Evolutionary conservation across 2,888 invertebrate genomes (phyloP).

Genomic region (Mythimna ferrago): DNA sequence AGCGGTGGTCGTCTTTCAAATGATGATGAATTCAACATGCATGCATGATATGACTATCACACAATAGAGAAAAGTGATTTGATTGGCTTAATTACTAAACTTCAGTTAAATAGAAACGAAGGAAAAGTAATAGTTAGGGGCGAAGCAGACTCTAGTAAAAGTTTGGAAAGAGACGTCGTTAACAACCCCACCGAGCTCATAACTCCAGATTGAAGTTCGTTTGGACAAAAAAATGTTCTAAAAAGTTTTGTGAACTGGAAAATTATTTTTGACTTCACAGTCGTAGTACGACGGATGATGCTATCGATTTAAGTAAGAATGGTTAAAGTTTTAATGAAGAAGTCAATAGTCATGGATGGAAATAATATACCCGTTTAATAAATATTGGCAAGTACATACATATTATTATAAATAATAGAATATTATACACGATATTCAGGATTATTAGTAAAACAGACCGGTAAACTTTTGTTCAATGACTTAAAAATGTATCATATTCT

Average conservation of each 20-base stretch:
- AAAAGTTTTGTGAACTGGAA: conserved; percentile 33
- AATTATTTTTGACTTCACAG: conserved; percentile 23
- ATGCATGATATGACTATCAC: too few species aligned
- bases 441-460: too few species aligned
- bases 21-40: too few species aligned
- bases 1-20: too few species aligned
- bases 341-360: background rate
- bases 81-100: conserved; percentile 33
- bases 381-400: too few species aligned
- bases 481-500: too few species aligned
- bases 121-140: conserved; percentile 25
- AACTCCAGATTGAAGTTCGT: conserved; percentile 30
- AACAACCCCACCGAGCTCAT: conserved; percentile 25
- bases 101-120: conserved; percentile 18
- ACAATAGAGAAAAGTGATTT: conserved; percentile 18
- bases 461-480: too few species aligned
- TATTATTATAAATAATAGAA: background rate
- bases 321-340: background rate
- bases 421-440: too few species aligned
- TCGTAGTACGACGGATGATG: background rate
- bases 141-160: conserved; percentile 9
- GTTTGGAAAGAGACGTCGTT: conserved; percentile 37
- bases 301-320: background rate
- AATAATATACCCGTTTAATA: background rate
- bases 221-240: conserved; percentile 20